Evolutionary conservation across 2,113 vertebrate genomes (phyloP).

Genomic region (Trematomus loennbergii): DNA sequence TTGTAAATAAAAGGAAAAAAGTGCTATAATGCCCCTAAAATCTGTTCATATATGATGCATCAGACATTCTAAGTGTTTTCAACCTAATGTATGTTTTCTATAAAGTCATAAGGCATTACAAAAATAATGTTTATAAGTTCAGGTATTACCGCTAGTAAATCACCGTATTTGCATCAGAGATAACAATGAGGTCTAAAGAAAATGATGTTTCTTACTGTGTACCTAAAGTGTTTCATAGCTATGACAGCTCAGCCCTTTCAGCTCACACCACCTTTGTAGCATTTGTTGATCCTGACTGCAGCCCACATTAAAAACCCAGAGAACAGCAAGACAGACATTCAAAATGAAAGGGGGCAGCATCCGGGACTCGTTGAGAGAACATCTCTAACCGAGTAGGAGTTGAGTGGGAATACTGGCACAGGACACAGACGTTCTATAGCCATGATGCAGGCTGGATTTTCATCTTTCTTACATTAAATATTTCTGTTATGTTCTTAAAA

Average conservation of each 20-base stretch:
- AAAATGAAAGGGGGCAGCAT: constrained; percentile 49
- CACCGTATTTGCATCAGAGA: neutral
- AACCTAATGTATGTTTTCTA: neutral
- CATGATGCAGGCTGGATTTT: constrained; percentile 21
- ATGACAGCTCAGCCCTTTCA: constrained; percentile 20
- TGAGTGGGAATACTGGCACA: constrained; percentile 63
- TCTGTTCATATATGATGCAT: neutral
- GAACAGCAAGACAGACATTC: constrained; percentile 44
- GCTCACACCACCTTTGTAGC: constrained; percentile 19
- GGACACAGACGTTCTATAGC: constrained; percentile 30
- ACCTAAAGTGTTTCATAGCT: neutral
- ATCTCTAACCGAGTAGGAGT: constrained; percentile 63
- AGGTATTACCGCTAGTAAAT: neutral
- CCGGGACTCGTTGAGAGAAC: constrained; percentile 44
- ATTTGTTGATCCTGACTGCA: constrained; percentile 58
- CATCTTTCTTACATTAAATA: constrained; percentile 5
- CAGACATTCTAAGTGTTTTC: neutral
- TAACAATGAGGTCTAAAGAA: neutral
- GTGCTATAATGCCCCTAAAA: too few relatives aligned
- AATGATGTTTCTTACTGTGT: neutral
- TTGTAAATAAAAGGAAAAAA: too few relatives aligned
- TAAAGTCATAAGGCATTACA: neutral
- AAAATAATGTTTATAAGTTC: neutral
- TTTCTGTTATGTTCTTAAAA: neutral
- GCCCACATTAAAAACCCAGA: constrained; percentile 41